A percentile compares a stretch with the other conserved stretches of the same genome.
Evolutionary conservation across 1,140 invertebrate genomes (phyloP).

Genomic region (Tribolium castaneum): DNA sequence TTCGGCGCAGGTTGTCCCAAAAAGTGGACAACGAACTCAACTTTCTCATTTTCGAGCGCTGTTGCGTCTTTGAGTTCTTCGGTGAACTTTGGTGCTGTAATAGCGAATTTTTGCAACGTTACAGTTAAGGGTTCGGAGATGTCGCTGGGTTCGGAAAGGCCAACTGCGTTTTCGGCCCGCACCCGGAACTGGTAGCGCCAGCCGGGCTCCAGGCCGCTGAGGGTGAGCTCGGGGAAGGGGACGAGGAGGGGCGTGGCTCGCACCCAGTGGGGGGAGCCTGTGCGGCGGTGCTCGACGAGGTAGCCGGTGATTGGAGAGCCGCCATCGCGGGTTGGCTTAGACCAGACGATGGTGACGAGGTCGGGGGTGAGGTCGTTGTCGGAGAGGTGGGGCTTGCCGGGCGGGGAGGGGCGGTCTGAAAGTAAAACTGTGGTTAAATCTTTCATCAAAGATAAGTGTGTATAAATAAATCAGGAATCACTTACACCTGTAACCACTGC

Average conservation of each 20-base stretch:
- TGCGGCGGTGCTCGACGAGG: slow-evolving; percentile 81
- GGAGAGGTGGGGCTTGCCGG: slow-evolving; percentile 81
- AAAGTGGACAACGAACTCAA: slow-evolving; percentile 85
- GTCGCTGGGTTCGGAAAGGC: slow-evolving; percentile 81
- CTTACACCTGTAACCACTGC: background rate
- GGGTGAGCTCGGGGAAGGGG: slow-evolving; percentile 75
- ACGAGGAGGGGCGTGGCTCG: slow-evolving; percentile 78
- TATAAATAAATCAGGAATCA: background rate
- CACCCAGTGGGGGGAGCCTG: slow-evolving; percentile 82
- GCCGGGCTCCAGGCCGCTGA: slow-evolving; percentile 84
- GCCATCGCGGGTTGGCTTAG: slow-evolving; percentile 83
- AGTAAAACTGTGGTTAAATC: slow-evolving; percentile 46
- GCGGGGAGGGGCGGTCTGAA: slow-evolving; percentile 79
- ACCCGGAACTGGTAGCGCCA: slow-evolving; percentile 92
- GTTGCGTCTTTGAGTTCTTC: slow-evolving; percentile 74
- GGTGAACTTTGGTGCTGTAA: slow-evolving; percentile 76
- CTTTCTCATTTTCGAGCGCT: slow-evolving; percentile 83
- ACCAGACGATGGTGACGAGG: slow-evolving; percentile 90
- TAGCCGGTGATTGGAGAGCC: slow-evolving; percentile 90
- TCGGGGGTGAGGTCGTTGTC: slow-evolving; percentile 76
- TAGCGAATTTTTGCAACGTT: slow-evolving; percentile 74
- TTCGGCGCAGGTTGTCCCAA: slow-evolving; percentile 85
- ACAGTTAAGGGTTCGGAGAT: slow-evolving; percentile 82
- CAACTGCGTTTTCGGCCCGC: slow-evolving; percentile 86
- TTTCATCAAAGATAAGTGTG: background rate